Evolutionary conservation across 1,140 invertebrate genomes (phyloP).

Genomic region (Pachyrhynchus sulphureomaculatus): DNA sequence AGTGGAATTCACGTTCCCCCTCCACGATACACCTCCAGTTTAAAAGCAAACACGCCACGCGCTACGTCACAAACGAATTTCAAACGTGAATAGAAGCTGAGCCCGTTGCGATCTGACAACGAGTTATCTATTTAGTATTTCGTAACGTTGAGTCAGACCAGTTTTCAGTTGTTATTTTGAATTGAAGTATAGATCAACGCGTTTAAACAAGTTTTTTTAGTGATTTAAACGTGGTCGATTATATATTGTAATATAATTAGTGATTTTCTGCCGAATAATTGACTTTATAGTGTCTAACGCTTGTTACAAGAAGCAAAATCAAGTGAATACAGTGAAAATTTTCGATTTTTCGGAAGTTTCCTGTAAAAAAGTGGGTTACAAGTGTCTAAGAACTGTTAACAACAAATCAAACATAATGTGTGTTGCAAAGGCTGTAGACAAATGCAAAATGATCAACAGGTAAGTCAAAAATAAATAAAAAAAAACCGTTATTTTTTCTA

Average conservation of each 20-base stretch:
- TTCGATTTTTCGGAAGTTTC: neutral
- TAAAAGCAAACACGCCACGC: neutral
- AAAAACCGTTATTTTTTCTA: neutral
- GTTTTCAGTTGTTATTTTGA: no score
- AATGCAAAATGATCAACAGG: slow-evolving; percentile 47
- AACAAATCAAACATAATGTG: slow-evolving; percentile 33
- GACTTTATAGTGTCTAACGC: neutral
- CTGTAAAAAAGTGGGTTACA: slow-evolving; percentile 14
- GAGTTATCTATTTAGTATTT: neutral
- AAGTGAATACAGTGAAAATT: neutral
- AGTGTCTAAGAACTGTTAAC: slow-evolving; percentile 1
- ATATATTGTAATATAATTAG: no score
- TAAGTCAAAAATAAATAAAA: slow-evolving; percentile 11
- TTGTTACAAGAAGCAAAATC: neutral
- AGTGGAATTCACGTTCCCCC: slow-evolving; percentile 23
- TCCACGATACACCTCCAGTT: neutral
- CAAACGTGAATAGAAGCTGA: neutral
- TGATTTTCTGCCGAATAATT: neutral
- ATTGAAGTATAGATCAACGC: no score
- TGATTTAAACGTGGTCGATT: slow-evolving; percentile 1
- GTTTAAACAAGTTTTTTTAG: neutral
- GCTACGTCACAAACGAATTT: slow-evolving; percentile 14
- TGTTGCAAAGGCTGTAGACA: slow-evolving; percentile 38
- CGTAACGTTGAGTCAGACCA: neutral
- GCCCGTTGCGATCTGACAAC: neutral